Evolutionary conservation across 2,888 invertebrate species (phyloP).

Genomic region (Xestobium rufovillosum): DNA sequence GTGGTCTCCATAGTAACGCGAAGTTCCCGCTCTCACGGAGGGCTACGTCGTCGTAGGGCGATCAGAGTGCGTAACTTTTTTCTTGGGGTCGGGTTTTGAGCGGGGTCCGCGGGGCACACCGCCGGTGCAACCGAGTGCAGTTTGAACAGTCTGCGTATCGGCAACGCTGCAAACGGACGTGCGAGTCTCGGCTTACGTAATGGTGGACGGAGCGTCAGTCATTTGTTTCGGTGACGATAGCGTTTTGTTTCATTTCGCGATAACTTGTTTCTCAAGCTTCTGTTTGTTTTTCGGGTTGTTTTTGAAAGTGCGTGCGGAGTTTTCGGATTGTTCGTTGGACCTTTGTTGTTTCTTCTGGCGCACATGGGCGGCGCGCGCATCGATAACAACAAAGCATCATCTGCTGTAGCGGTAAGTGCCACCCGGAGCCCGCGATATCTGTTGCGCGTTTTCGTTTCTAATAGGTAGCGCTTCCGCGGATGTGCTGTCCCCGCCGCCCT

Average conservation of each 20-base stretch:
- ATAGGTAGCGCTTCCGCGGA: no score
- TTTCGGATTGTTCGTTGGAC: neutral
- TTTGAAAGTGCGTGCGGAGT: constrained; percentile 2
- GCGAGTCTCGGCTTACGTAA: constrained; percentile 27
- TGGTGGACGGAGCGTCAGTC: constrained; percentile 22
- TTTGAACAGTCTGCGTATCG: constrained; percentile 30
- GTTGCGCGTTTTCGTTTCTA: no score
- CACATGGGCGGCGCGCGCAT: no score
- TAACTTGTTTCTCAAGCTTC: constrained; percentile 2
- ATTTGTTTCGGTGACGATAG: neutral
- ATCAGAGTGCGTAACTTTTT: constrained; percentile 23
- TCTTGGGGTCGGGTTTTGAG: no score
- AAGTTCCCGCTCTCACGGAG: constrained; percentile 19
- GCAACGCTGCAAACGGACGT: constrained; percentile 33
- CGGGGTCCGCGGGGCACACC: no score
- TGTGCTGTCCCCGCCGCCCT: no score
- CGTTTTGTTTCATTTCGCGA: constrained; percentile 3
- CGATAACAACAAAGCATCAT: no score
- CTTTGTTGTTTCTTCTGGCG: neutral
- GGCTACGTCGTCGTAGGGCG: constrained; percentile 19
- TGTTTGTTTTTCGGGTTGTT: constrained; percentile 4
- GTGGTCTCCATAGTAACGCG: constrained; percentile 16
- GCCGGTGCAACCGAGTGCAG: constrained; percentile 31
- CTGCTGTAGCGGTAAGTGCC: no score
- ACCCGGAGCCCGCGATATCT: no score